Evolutionary conservation across 2,113 vertebrate species (phyloP), one percentile per base, ranked within the genome.

Genomic region (Crotalus horridus): DNA sequence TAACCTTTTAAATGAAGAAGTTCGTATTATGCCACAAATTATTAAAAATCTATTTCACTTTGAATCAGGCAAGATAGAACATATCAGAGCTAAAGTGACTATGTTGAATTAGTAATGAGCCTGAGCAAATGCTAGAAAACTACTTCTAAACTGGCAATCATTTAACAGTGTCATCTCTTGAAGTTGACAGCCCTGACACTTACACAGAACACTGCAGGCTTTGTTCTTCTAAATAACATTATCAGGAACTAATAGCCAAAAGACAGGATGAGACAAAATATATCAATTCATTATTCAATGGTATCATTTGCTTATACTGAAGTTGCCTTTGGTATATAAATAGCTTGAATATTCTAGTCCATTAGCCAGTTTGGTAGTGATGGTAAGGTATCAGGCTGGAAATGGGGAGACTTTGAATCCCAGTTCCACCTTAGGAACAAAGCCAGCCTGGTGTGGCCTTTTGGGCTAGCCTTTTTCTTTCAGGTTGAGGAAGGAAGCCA

Each of bases 91-190:
- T 93, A 90, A 96, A 94, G 53, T 90, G 15, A 54, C 15, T 94
- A 24, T 93, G 86, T 20, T 94, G 88, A 95, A 93, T 94, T 94
- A 94, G 46, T 93, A 90, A 96, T 93, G 33, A 95, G 33, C n/a
- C 74, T 20, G 93, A 43, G 24, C 54, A 96, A 53, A 88, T 21
- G 89, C 85, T 93, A 86, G 85, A 91, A 51, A 94, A 91, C 85
- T 91, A 1, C 26, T 87, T 91, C 55, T 93, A 93, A 96, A 87
- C 43, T 85, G 61, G 23, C 56, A 94, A 10, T n/a, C 29, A 95
- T 11, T 2, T 24, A 88, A 90, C 54, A 94, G 90, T 23, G 92
- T 93, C 61, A 64, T 54, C 10, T 94, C 74, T 91, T 91, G 53
- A 59, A 93, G 93, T 46, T 29, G 54, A 85, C 21, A 91, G 33